Percentiles rank a stretch among this genome's conserved stretches.
phyloP scores from a whole-genome alignment of 2,113 vertebrate genomes.

The Muntiacus muntjak region DNA sequence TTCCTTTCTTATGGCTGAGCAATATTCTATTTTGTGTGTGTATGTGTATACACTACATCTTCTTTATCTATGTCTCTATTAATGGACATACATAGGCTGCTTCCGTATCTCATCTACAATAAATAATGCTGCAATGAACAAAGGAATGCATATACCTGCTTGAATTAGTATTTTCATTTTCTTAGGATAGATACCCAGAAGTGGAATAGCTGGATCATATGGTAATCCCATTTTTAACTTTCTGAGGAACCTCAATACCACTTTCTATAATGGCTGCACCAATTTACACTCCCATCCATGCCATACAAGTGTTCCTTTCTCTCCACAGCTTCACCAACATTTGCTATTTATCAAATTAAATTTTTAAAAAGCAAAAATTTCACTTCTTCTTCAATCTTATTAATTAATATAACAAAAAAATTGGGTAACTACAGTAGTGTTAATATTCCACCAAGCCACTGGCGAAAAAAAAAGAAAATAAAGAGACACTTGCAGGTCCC shows the following conservation, averaged over 20 bases:
- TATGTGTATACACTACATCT: not conserved
- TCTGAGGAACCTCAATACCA: not conserved
- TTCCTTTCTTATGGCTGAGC: not conserved
- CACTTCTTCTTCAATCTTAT: not conserved
- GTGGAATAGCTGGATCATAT: not conserved
- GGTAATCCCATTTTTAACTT: not conserved
- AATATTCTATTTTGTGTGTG: not conserved
- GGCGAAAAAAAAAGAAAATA: not conserved
- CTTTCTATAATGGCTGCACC: not conserved
- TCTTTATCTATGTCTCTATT: not conserved
- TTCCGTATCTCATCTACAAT: not conserved
- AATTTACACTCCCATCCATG: not conserved
- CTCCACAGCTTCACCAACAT: not conserved
- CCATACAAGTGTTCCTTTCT: not conserved
- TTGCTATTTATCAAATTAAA: not conserved
- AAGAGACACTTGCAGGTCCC: not conserved
- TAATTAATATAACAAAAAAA: not conserved
- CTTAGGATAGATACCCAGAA: not conserved
- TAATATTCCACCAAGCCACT: not conserved
- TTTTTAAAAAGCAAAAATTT: conserved; percentile 16
- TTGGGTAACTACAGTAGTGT: not conserved
- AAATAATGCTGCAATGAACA: not conserved
- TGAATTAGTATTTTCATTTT: not conserved
- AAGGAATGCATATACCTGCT: not conserved
- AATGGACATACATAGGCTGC: too few relatives aligned